Evolutionary conservation across 2,888 invertebrate species (phyloP), one percentile per base, ranked within the genome.

Genomic region (Patella depressa): DNA sequence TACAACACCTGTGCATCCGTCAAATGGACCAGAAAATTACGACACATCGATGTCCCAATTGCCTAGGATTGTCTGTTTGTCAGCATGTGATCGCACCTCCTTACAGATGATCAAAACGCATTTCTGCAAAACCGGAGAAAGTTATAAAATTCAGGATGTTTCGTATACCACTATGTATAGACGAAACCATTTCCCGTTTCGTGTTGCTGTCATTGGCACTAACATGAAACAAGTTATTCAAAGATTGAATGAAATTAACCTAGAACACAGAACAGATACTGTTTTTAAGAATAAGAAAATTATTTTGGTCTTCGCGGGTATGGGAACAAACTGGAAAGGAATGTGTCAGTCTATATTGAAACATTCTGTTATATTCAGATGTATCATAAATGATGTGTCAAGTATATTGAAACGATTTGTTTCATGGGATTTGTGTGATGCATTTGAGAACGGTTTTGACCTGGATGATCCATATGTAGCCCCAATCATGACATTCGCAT

Each of bases 401-500:
- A 34, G 34, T n/a, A 14, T 59, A 15, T 70, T 76, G 71, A n/a
- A 14, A 53, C 69, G 74, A 53, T 73, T 79, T 11, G 65, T 78
- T 4, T 45, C 70, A 9, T 80, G 77, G 76, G 80, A 82, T 7
- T 76, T 85, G 1, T 12, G 71, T 17, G 72, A 82, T n/a, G 72
- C 71, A n/a, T 70, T 85, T 59, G 15, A 59, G n/a, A 69, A 79
- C 0, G 73, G 79, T 34, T 76, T 81, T 17, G 74, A 83, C n/a
- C 74, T 79, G 9, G 65, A 77, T 53, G 82, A 86, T 55, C 81
- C 85, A 19, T 45, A 81, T 3, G 54, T 83, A 11, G 81, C 72
- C 11, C 87, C 85, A 53, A 76, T 86, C 2, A 81, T 85, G 45
- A 80, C 86, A 34, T 87, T 87, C 78, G 79, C 85, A 4, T 79